Evolutionary conservation across 2,113 vertebrate genomes (phyloP), one percentile per base, ranked within the genome.

Genomic region (Amphiprion ocellaris): DNA sequence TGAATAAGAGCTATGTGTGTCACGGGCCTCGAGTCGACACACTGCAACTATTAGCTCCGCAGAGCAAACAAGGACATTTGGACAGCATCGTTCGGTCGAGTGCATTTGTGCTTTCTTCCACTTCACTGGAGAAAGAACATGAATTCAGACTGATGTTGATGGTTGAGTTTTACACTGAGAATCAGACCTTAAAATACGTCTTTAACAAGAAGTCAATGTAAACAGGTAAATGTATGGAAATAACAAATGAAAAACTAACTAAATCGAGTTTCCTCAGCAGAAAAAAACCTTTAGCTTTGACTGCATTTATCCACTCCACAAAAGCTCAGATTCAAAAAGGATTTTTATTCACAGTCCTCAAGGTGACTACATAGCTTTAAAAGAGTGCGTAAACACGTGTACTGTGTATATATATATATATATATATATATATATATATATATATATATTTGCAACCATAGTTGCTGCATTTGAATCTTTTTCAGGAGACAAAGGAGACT

Each of bases 1-100:
- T 77, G 58, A 82, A 68, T 44, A 39, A 53, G 53, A 52, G 61
- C 56, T 24, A 7, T 66, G 60, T 65, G 69, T 80, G 62, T 50
- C 55, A 21, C 46, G 1, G 53, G 1, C 50, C 26, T 70, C 5
- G 3, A 56, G 39, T 26, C 11, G 10, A 33, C 52, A 54, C 28
- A 2, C 55, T 28, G 71, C 16, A 21, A 39, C 54, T n/a, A 3
- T 21, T 37, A 64, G 28, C 69, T 24, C 62, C 44, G 65, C 62
- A 21, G 24, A 15, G 17, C 33, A 67, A 73, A 75, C 44, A 41
- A 80, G 53, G 61, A 69, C 63, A 41, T 87, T 77, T 59, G n/a
- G 23, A 50, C 67, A 28, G 69, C 47, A 15, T 7, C 2, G 19
- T 64, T 46, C 7, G n/a, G 37, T 59, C 73, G 62, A 74, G 69